Evolutionary conservation across 1,140 invertebrate species (phyloP), one percentile per base, ranked within the genome.

Genomic region (Dryas iulia): DNA sequence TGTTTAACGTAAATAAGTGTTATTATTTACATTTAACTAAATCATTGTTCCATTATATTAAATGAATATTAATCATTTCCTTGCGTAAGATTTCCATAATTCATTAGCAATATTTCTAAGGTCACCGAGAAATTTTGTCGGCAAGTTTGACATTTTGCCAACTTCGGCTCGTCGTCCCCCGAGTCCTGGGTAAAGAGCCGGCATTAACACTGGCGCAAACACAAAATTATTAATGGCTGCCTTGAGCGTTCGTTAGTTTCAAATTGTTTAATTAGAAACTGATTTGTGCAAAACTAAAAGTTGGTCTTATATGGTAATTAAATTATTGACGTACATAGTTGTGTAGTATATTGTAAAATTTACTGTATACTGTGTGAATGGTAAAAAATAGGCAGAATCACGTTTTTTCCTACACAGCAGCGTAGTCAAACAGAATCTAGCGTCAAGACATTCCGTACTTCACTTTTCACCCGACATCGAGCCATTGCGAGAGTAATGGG

Each of bases 141-240:
- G 60, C 54, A 39, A 63, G 33, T 77, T 74, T 71, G 69, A 77
- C 72, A 74, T 71, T 72, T 66, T 56, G 74, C 67, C 71, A 73
- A 72, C 59, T 64, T 56, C 12, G 47, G 61, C 61, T 56, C 69
- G 28, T 24, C 66, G 56, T 71, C 63, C 66, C 47, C 31, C 12
- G 63, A 59, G 59, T 53, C 39, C 66, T 72, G 63, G 67, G 59
- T 66, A 56, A 35, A 63, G 23, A 39, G 59, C 26, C 65, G 66
- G 57, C 63, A 73, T 69, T 77, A 73, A 68, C 69, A 61, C 71
- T 74, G 56, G 54, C 66, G 58, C 30, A 47, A 70, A 59, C 65
- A 73, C 61, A 69, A 69, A 71, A 71, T 74, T 71, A 74, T 74
- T 77, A 72, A 74, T 77, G 60, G 63, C 57, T 18, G 18, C 33